A percentile compares a stretch with the other conserved stretches of the same genome.
Evolutionary conservation across 2,113 vertebrate genomes (phyloP).

Genomic region (Atherinomorus stipes): DNA sequence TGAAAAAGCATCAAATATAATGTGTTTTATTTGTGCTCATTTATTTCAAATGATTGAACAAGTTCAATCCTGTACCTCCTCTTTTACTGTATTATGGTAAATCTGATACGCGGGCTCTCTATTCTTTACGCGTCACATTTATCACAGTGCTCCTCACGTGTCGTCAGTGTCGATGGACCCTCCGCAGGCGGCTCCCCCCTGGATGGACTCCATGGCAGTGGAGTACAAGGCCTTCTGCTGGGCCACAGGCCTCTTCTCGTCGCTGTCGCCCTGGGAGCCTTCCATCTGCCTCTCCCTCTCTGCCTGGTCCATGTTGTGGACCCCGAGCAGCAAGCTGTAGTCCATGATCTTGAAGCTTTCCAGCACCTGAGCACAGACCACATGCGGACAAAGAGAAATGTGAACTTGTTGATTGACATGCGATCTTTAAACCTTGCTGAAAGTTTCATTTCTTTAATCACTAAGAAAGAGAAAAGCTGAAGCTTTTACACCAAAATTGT

Average conservation of each 20-base stretch:
- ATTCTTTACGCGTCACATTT: not conserved
- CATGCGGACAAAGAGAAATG: not conserved
- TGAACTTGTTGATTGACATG: not conserved
- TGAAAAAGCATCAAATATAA: too few relatives aligned
- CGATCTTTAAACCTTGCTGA: not conserved
- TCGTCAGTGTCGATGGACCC: slow-evolving; percentile 94
- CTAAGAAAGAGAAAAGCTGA: slow-evolving; percentile 1
- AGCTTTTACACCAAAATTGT: not conserved
- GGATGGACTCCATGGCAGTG: slow-evolving; percentile 99
- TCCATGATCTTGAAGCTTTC: slow-evolving; percentile 99
- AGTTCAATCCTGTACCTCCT: too few relatives aligned
- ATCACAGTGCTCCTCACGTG: slow-evolving; percentile 85
- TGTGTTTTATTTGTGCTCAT: too few relatives aligned
- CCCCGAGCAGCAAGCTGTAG: slow-evolving; percentile 96
- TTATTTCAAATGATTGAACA: too few relatives aligned
- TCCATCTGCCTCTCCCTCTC: slow-evolving; percentile 90
- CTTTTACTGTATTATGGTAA: too few relatives aligned
- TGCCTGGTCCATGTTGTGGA: slow-evolving; percentile 97
- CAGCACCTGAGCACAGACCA: slow-evolving; percentile 85
- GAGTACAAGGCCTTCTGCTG: slow-evolving; percentile 99
- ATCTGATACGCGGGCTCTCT: not conserved
- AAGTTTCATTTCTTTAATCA: slow-evolving; percentile 19
- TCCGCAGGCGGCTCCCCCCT: slow-evolving; percentile 92
- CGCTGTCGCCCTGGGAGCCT: slow-evolving; percentile 87
- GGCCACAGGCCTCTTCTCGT: slow-evolving; percentile 92